Base-by-base conservation (phyloP, 2,797 vertebrate species). In the Philypnodon macrostomus region DNA sequence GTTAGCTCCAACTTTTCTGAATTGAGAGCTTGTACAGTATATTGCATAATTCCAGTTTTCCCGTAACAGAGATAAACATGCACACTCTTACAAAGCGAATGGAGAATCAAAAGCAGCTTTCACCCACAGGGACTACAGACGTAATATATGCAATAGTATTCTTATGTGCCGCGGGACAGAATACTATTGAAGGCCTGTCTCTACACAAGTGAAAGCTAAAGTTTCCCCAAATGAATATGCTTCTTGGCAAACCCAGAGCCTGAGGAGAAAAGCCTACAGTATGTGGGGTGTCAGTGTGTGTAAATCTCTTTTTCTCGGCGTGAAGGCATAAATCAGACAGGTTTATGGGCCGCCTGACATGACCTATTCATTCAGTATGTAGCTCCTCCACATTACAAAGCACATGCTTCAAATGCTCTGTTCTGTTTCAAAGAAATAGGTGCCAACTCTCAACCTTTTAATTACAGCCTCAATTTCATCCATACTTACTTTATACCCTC, bases 251-350 rank as follows among this genome's bases (percentile, higher is more conserved):
- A 73, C 62, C 47, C 63, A 38, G 47, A 50, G 77, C 74, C 70
- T 42, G 58, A 58, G 79, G 74, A 73, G 53, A 79, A 73, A 71
- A 70, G 66, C 71, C 67, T 77, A 58, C 60, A 84, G 69, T 66
- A 49, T 54, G 45, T 6, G 12, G 24, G 30, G 37, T 54, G 45
- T 65, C 38, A 31, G 29, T 48, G 37, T 58, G 27, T 47, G 39
- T 54, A 48, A 63, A 46, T 31, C 38, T 49, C 15, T 23, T 38
- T 52, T 59, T 35, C 32, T 31, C 12, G 49, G 27, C 19, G 12
- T 58, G 24, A 46, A 23, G 45, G 18, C 61, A 35, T 45, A 57
- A 1, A 48, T 75, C 29, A 53, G 29, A 7, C 36, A 18, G 11
- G 13, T 11, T 40, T 33, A 32, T 11, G 9, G 26, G 47, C 24